These are phyloP conservation scores for Spea bombifrons DNA, from an alignment of 2,113 vertebrate species.

Conservation along the genomic window DNA sequence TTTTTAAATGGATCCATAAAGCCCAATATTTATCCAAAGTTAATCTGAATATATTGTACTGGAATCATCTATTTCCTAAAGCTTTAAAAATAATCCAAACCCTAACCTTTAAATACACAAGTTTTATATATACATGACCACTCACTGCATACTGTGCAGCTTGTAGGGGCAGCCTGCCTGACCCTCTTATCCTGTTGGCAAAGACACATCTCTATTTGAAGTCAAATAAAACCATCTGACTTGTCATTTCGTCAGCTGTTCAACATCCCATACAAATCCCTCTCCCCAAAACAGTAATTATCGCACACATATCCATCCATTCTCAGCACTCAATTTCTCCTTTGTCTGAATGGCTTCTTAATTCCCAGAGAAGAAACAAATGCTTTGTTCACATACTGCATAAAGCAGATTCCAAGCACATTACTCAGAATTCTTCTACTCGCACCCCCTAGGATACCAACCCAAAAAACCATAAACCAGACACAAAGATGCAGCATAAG, in stretches of 20 bases:
- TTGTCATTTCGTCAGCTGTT: slow-evolving; percentile 45
- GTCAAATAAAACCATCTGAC: slow-evolving; percentile 15
- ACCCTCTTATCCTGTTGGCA: slow-evolving; percentile 41
- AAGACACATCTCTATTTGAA: slow-evolving; percentile 17
- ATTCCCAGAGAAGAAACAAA: slow-evolving; percentile 22
- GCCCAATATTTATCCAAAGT: slow-evolving; percentile 21
- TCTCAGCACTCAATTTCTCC: slow-evolving; percentile 41
- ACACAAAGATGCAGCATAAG: slow-evolving; percentile 3
- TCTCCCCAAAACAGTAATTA: slow-evolving; percentile 22
- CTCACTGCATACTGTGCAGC: slow-evolving; percentile 8
- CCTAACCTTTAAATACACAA: neutral
- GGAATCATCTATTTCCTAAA: slow-evolving; percentile 38
- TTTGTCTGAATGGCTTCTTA: slow-evolving; percentile 31
- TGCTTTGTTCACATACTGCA: slow-evolving; percentile 40
- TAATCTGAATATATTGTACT: slow-evolving; percentile 16
- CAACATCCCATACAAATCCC: slow-evolving; percentile 4
- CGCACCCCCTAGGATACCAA: slow-evolving; percentile 31
- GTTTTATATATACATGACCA: neutral
- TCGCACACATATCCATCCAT: slow-evolving; percentile 37
- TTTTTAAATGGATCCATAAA: slow-evolving; percentile 7
- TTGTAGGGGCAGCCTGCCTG: slow-evolving; percentile 18
- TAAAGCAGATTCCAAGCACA: slow-evolving; percentile 38
- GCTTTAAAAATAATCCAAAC: slow-evolving; percentile 3
- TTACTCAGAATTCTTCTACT: slow-evolving; percentile 25
- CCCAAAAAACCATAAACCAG: neutral